Evolutionary conservation across 2,888 invertebrate genomes (phyloP).

Genomic region (Ochlodes sylvanus): DNA sequence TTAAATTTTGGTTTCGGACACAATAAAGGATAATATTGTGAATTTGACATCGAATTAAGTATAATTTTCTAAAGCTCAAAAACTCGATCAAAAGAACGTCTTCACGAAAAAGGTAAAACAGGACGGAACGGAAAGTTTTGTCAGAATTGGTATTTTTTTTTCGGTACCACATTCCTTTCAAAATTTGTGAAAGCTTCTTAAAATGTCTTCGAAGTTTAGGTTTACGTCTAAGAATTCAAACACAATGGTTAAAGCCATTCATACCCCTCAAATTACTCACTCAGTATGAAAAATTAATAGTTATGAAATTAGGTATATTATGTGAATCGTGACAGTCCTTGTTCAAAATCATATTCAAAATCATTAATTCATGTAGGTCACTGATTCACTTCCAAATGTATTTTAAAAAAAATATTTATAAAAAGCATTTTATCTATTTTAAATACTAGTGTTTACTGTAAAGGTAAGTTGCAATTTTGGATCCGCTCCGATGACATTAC

Average conservation of each 20-base stretch:
- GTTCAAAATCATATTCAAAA: no score
- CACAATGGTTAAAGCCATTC: background rate
- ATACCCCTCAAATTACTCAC: background rate
- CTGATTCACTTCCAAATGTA: no score
- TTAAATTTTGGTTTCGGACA: no score
- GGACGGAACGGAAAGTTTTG: background rate
- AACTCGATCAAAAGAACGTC: background rate
- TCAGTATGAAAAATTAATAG: background rate
- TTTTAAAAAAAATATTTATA: no score
- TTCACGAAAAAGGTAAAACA: conserved; percentile 1
- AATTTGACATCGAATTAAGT: no score
- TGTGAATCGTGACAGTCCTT: background rate
- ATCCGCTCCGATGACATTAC: no score
- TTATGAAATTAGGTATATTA: background rate
- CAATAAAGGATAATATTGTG: no score
- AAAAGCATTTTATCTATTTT: no score
- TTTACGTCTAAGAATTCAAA: conserved; percentile 1
- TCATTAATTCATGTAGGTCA: no score
- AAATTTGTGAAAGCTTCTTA: background rate
- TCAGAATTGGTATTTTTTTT: conserved; percentile 2
- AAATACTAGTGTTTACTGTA: no score
- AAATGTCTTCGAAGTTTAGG: conserved; percentile 1
- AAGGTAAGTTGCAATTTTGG: no score
- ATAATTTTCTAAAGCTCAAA: background rate
- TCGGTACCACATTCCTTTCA: background rate